Base-by-base conservation (phyloP, 2,113 vertebrate genomes). In the Galbula dea region DNA sequence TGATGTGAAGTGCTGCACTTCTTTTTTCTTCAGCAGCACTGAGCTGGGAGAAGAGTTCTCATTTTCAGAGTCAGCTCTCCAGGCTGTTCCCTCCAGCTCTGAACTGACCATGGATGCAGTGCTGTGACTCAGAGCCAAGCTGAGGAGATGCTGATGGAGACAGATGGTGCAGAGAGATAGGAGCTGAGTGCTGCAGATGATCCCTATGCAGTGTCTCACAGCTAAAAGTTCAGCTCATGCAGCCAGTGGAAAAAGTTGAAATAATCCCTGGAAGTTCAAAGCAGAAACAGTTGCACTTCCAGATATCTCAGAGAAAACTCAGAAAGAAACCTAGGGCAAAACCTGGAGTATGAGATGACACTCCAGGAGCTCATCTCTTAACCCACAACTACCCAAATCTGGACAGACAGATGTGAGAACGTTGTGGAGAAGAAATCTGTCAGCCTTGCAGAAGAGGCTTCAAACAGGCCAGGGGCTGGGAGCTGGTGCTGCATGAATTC, bases 91-190 rank as follows among this genome's bases (percentile, higher is more conserved):
- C 58, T 24, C 21, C 1, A 32, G 58, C 10, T 2, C 36, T 7
- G 59, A 14, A 4, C 14, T 3, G 79, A 6, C 30, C 6, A 0
- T 1, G 32, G 83, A 23, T 7, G 27, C 34, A 6, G 34, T 0
- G 1, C 27, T 4, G 34, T 12, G 61, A 4, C 55, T 49, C 1
- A 1, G 48, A 46, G 58, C 29, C 5, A 1, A 62, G 61, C 39
- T 18, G 75, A 29, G 23, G 67, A 55, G 66, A 3, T 12, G 21
- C 15, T 0, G 0, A 8, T 15, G 66, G 24, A 17, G 30, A 24
- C 11, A n/a, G n/a, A 7, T 45, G 63, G 34, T 23, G 49, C 23
- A 21, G 78, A 61, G 36, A 27, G 34, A 6, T 1, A 17, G 29
- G 34, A 49, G 49, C 61, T 10, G 57, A 72, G 45, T 27, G 4